Evolutionary conservation across 2,797 vertebrate species (phyloP), one percentile per base, ranked within the genome.

Genomic region (Microcaecilia unicolor): DNA sequence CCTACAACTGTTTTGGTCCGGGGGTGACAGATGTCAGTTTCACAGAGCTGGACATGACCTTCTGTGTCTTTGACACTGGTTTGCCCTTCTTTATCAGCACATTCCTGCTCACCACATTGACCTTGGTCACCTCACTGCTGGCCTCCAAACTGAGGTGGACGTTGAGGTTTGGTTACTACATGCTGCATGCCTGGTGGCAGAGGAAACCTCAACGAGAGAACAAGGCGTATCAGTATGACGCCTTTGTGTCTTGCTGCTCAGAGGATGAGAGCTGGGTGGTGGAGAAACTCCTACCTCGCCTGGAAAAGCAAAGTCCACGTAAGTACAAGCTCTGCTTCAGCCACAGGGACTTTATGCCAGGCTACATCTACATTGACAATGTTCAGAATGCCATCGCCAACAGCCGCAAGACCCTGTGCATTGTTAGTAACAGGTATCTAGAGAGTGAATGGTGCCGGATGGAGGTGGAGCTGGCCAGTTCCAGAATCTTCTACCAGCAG

Each of bases 381-480:
- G 44, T 64, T 9, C 52, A 60, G 29, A 42, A 46, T 8, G 54
- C 49, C 7, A 32, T 64, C 31, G 53, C 36, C 14, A 39, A 25
- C 18, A 64, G 61, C 32, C 47, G 37, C 7, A 64, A 64, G 17
- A 58, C 54, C 6, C 19, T 64, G 15, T 64, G 61, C 26, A 10
- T 64, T 10, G 36, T 64, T 28, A 61, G 43, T 23, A 37, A 26
- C 14, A 41, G 35, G 11, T 58, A 51, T 23, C 18, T 64, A 19
- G 41, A 51, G 29, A 49, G 12, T n/a, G 50, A 64, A 4, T 61
- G 54, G 58, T 61, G 61, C 26, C 48, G 51, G 2, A 6, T 47
- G n/a, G 61, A 64, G 32, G 33, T 51, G 7, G 53, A 64, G 12
- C 30, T 64, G 22, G 58, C 61, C 24, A 53, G 53, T 18, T 44